Base-by-base conservation (phyloP, 2,888 invertebrate species). In the Nysson spinosus region DNA sequence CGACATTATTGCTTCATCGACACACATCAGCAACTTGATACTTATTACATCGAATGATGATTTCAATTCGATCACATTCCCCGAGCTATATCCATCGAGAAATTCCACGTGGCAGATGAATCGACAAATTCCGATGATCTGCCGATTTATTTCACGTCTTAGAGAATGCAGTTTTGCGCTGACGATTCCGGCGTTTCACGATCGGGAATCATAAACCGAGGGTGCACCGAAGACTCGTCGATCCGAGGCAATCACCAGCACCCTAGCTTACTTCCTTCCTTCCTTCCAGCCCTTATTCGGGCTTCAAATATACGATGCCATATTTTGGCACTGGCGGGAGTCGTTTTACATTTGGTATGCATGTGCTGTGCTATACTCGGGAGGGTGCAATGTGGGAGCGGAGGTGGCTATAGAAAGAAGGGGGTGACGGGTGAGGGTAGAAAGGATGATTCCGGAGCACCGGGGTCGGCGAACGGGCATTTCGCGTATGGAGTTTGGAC, bases 281-380 rank as follows among this genome's bases (percentile, higher is more conserved):
- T 7, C 43, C 26, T 12, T 22, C 26, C 37, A 19, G 14, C 19
- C 43, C 37, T 40, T 30, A 12, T 28, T 35, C 37, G 43, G 43
- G 34, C 46, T 34, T 44, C 47, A 11, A 39, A 65, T 54, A 57
- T 67, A 67, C 50, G 63, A 46, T 49, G 55, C 50, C 55, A 78
- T 75, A 77, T 72, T 74, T 78, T 66, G 70, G 58, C 68, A 50
- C 55, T 20, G 65, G 26, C 37, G 28, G 40, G 30, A 54, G 39
- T 63, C 61, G 55, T 51, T 64, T 67, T 55, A 52, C 49, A 77
- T 79, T 81, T 76, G 58, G 80, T 80, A 81, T 81, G 79, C 81
- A 79, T 77, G 68, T 54, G 69, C 57, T 46, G 74, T 35, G 66
- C 71, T 55, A 65, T 55, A 22, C 50, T n/a, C 12, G 12, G 6